Conservation (phyloP, 2,888 invertebrate species). For the Temnothorax rugatulus region DNA sequence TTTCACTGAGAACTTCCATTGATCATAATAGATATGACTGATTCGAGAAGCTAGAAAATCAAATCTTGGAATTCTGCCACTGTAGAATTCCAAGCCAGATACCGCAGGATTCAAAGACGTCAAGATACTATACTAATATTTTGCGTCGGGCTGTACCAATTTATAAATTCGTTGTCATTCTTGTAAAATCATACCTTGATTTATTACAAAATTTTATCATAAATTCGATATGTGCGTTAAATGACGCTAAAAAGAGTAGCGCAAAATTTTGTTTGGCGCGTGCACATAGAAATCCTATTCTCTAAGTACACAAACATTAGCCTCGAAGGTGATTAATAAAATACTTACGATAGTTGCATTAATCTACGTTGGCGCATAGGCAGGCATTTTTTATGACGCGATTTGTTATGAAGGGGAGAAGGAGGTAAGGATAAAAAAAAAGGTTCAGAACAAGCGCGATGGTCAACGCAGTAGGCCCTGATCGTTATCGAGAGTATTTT, state of each 20-base stretch:
- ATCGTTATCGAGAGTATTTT: slow-evolving; percentile 14
- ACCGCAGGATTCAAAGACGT: neutral
- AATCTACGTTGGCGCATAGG: slow-evolving; percentile 66
- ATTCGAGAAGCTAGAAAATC: neutral
- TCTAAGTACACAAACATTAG: slow-evolving; percentile 71
- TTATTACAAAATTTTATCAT: neutral
- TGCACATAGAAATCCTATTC: slow-evolving; percentile 69
- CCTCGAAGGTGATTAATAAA: slow-evolving; percentile 67
- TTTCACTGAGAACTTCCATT: neutral
- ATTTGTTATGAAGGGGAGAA: slow-evolving; percentile 42
- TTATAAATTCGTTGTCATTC: neutral
- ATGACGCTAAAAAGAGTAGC: neutral
- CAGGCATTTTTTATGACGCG: slow-evolving; percentile 65
- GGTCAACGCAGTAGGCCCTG: slow-evolving; percentile 43
- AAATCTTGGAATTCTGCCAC: neutral
- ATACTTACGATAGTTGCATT: slow-evolving; percentile 66
- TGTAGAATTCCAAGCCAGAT: neutral
- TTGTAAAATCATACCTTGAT: neutral
- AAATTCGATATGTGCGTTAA: neutral
- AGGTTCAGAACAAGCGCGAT: slow-evolving; percentile 26
- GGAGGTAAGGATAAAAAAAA: neutral
- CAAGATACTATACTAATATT: neutral
- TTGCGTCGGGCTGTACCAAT: neutral
- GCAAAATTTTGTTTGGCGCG: slow-evolving; percentile 50
- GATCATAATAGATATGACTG: neutral